Evolutionary conservation across 2,888 invertebrate species (phyloP), one percentile per base, ranked within the genome.

Genomic region (Leptopterna dolabrata): DNA sequence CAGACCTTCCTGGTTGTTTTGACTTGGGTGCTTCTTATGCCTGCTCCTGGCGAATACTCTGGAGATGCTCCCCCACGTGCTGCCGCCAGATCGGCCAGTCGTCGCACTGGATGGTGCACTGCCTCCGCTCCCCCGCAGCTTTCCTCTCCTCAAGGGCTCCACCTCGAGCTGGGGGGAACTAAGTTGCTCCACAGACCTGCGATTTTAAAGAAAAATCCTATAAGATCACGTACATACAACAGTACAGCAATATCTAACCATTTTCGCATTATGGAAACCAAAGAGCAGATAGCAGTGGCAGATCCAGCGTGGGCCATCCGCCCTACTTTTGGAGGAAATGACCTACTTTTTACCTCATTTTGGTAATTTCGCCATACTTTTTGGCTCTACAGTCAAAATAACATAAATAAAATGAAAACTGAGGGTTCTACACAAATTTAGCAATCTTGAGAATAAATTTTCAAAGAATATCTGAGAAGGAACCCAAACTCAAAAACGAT

Each of bases 51-150:
- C 96, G 91, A 97, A 97, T 43, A 97, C 97, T 89, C 97, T 94
- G 0, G 97, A 97, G 92, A 97, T 97, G 90, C 97, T 97, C 84
- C 97, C 97, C 97, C 97, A 97, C 0, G 96, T 96, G 27, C 95
- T 82, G 7, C 89, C 88, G 0, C 89, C 88, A 41, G 89, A 76
- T 43, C 89, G 83, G 16, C 88, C 89, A 2, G 88, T 88, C 6
- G 87, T 89, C 9, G 87, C 86, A 41, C 84, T 84, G 0, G 89
- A 88, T 24, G 89, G 86, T 19, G 86, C 86, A 36, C 89, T 87
- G 29, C 89, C 88, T 84, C 89, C 88, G 80, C 89, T 90, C 70
- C 89, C 89, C 41, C 90, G 82, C 41, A 90, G 83, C 63, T 90
- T 90, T 36, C 89, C 89, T 82, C 90, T 82, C 41, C 91, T 87